Evolutionary conservation across 2,797 vertebrate genomes (phyloP).

Genomic region (Champsocephalus esox): DNA sequence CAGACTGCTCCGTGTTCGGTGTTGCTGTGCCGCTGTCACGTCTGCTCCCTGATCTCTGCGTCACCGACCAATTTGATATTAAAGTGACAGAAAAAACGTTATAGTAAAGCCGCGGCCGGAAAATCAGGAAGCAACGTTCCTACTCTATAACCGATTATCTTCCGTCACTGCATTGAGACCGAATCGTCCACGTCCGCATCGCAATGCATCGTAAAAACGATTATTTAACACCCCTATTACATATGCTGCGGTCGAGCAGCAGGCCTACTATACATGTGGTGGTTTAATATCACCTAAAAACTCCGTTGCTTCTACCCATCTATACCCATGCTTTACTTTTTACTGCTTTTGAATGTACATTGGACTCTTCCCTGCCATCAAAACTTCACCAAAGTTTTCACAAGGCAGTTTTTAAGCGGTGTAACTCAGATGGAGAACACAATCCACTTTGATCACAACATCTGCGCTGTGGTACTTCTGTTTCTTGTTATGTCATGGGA

Average conservation of each 20-base stretch:
- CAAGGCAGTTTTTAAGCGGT: slow-evolving; percentile 22
- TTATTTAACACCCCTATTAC: slow-evolving; percentile 12
- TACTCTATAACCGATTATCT: too few relatives aligned
- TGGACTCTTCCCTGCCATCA: slow-evolving; percentile 16
- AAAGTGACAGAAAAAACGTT: too few relatives aligned
- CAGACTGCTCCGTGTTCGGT: too few relatives aligned
- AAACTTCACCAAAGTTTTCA: slow-evolving; percentile 52
- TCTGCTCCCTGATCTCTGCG: too few relatives aligned
- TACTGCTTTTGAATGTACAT: slow-evolving; percentile 17
- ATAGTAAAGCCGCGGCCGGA: too few relatives aligned
- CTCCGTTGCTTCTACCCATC: background rate
- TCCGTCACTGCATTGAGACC: too few relatives aligned
- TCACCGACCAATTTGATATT: too few relatives aligned
- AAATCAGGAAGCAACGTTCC: too few relatives aligned
- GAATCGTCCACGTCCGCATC: too few relatives aligned
- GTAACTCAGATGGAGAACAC: slow-evolving; percentile 43
- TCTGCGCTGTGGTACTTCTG: slow-evolving; percentile 64
- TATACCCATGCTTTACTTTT: slow-evolving; percentile 16
- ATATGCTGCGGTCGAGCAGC: slow-evolving; percentile 21
- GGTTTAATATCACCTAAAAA: slow-evolving; percentile 31
- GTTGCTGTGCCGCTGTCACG: too few relatives aligned
- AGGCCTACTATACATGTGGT: slow-evolving; percentile 4
- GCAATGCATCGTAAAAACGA: too few relatives aligned
- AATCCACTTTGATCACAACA: slow-evolving; percentile 70
- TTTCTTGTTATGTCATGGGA: slow-evolving; percentile 64